These are phyloP conservation scores for Embiotoca jacksoni DNA, from an alignment of 2,113 vertebrate genomes.

Conservation along the genomic window DNA sequence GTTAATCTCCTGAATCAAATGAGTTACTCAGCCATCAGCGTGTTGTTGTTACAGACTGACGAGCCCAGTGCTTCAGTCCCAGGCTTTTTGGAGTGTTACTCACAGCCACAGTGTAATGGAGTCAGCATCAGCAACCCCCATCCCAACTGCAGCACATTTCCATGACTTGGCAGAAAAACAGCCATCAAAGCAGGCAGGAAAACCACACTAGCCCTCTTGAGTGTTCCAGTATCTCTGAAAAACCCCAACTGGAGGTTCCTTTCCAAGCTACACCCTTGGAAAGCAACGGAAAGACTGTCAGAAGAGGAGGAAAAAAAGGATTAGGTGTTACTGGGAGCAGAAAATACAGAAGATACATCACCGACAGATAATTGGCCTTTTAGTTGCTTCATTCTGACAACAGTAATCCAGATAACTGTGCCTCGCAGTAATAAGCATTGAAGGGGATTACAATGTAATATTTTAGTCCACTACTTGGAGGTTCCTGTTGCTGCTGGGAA, in stretches of 20 bases:
- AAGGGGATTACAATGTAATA: neutral
- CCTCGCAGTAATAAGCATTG: neutral
- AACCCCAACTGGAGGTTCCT: slow-evolving; percentile 45
- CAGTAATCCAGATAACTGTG: slow-evolving; percentile 16
- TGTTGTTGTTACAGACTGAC: slow-evolving; percentile 59
- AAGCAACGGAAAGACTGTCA: slow-evolving; percentile 18
- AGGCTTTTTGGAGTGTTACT: slow-evolving; percentile 50
- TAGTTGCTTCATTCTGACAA: slow-evolving; percentile 29
- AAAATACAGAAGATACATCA: slow-evolving; percentile 18
- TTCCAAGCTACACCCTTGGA: slow-evolving; percentile 41
- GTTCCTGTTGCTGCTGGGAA: neutral
- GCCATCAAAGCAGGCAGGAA: slow-evolving; percentile 77
- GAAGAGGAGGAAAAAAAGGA: neutral
- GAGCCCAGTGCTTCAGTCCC: slow-evolving; percentile 7
- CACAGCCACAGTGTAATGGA: slow-evolving; percentile 50
- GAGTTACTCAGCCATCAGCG: slow-evolving; percentile 44
- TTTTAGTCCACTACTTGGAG: neutral
- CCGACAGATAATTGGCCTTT: slow-evolving; percentile 10
- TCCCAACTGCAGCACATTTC: slow-evolving; percentile 56
- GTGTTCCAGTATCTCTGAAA: slow-evolving; percentile 51
- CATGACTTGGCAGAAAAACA: slow-evolving; percentile 75
- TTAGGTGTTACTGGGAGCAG: slow-evolving; percentile 15
- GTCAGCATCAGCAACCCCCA: slow-evolving; percentile 48
- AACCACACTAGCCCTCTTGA: slow-evolving; percentile 66
- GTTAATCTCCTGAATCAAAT: slow-evolving; percentile 50